Evolutionary conservation across 1,140 invertebrate species (phyloP), one percentile per base, ranked within the genome.

Genomic region (Oncopodura yosiiana): DNA sequence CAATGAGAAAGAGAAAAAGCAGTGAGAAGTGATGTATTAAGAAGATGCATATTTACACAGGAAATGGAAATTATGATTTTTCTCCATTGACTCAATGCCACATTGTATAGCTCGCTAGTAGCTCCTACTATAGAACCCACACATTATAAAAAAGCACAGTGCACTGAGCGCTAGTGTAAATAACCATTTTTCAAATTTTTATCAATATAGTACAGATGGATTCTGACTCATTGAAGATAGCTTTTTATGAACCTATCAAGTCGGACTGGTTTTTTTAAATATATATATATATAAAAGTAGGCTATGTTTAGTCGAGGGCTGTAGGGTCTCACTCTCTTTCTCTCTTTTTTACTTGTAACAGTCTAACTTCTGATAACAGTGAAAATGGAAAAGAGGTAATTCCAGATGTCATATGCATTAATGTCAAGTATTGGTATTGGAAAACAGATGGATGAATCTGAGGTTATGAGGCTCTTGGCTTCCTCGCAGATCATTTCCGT

Each of bases 21-120:
- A 45, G 8, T 11, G 18, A 29, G 24, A 26, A 45, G 21, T 29
- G n/a, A 45, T 26, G 23, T 5, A 14, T 5, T 8, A 32, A 32
- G 41, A 19, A 44, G 29, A 34, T 56, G 42, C 46, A 61, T 61
- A 61, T 61, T 61, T 61, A 61, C 61, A 53, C 57, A 60, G 61
- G 61, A 63, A 63, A 63, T 63, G 58, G 51, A 59, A 63, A 63
- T 63, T 63, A 63, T 60, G 58, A 60, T 56, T 59, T 56, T 63
- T 58, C 58, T 58, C 61, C 50, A 63, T 53, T 62, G 53, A 60
- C 45, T 45, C 49, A 49, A 21, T 37, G n/a, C n/a, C n/a, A n/a
- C 43, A 30, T 43, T n/a, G n/a, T n/a, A n/a, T n/a, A n/a, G n/a
- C n/a, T n/a, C n/a, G n/a, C n/a, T n/a, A n/a, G 18, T 3, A 11